Conservation (phyloP, 1,140 invertebrate genomes). For the Rhagoletis pomonella region DNA sequence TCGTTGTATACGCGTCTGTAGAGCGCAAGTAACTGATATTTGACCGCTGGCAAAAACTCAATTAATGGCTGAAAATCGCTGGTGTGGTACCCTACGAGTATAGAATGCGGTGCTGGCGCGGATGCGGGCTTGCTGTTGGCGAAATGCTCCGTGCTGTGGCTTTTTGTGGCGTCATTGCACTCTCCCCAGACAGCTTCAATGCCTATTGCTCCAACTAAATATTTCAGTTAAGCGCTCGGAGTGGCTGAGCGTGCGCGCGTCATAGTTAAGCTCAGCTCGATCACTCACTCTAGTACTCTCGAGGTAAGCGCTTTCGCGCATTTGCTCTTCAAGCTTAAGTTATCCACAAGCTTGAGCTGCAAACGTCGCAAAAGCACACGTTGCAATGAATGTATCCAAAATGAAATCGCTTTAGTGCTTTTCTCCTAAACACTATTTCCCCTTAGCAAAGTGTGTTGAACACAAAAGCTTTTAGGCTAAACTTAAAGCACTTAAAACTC, state of each 20-base stretch:
- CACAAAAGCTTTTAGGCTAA: not conserved
- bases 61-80: not conserved
- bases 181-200: not conserved
- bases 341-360: not conserved
- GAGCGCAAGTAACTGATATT: constrained; percentile 40
- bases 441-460: not conserved
- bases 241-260: not conserved
- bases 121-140: not conserved
- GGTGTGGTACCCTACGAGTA: not conserved
- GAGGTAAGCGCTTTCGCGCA: not conserved
- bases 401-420: not conserved
- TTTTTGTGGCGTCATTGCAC: not conserved
- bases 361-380: not conserved
- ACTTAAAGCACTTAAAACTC: not conserved
- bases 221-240: not conserved
- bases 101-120: constrained; percentile 5
- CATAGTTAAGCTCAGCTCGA: not conserved
- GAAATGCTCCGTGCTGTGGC: not conserved
- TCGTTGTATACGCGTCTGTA: constrained; percentile 15
- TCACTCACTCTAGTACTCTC: not conserved
- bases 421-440: no score
- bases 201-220: not conserved
- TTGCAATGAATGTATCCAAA: not conserved
- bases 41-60: not conserved
- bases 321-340: not conserved